Conservation (phyloP, 2,888 invertebrate species). For the Eucera pruinosa region DNA sequence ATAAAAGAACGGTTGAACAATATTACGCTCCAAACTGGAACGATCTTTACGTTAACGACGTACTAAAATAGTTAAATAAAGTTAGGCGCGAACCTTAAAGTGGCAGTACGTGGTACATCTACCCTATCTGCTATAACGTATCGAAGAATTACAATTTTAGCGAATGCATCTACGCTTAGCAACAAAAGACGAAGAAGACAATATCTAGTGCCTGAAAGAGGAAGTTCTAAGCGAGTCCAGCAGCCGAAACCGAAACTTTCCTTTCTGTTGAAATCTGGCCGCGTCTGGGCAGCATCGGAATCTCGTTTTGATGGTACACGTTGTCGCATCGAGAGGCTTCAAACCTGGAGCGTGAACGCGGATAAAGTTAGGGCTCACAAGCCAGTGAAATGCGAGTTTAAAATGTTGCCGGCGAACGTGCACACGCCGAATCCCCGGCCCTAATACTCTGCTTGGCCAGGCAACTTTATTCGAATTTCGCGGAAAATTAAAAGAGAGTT, state of each 20-base stretch:
- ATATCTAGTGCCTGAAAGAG: not conserved
- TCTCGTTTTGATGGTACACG: conserved; percentile 73
- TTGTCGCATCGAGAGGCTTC: conserved; percentile 73
- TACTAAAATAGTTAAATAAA: too few species aligned
- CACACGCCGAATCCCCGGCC: conserved; percentile 63
- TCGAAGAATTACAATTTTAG: too few species aligned
- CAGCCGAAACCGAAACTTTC: conserved; percentile 51
- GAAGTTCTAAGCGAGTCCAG: conserved; percentile 17
- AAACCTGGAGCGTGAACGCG: conserved; percentile 55
- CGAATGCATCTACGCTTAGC: too few species aligned
- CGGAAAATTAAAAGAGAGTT: conserved; percentile 80
- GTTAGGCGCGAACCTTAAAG: too few species aligned
- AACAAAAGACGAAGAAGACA: not conserved
- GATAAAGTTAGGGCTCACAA: conserved; percentile 82
- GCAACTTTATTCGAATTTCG: conserved; percentile 81
- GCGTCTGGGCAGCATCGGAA: conserved; percentile 65
- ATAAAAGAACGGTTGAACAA: too few species aligned
- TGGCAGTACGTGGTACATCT: too few species aligned
- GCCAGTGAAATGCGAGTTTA: conserved; percentile 84
- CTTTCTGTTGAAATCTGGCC: conserved; percentile 56
- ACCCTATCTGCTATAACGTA: too few species aligned
- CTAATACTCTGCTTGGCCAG: conserved; percentile 77
- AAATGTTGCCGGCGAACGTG: conserved; percentile 78
- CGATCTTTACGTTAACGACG: too few species aligned
- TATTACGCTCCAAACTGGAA: too few species aligned